These are phyloP conservation scores for Dolichoris vasculosae DNA, from an alignment of 1,140 invertebrate species.

Conservation along the genomic window DNA sequence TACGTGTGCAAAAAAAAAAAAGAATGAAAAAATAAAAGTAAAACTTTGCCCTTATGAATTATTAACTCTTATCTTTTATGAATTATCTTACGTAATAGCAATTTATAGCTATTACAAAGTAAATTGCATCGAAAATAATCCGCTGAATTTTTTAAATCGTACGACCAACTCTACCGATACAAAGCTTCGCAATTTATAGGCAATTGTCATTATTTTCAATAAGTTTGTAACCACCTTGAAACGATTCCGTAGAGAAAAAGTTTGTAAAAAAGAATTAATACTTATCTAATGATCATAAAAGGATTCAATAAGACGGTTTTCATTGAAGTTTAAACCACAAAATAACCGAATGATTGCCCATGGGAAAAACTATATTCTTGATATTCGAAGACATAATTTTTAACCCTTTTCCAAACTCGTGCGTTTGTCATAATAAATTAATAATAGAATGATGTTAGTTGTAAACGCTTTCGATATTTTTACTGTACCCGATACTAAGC, in stretches of 20 bases:
- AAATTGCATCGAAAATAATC: background rate
- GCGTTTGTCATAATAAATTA: constrained; percentile 10
- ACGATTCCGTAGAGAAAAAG: background rate
- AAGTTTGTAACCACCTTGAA: background rate
- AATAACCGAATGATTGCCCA: background rate
- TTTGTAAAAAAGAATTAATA: background rate
- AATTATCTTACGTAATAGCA: background rate
- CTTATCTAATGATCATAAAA: background rate
- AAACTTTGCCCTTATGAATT: background rate
- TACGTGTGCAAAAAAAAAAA: background rate
- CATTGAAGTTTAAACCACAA: constrained; percentile 40
- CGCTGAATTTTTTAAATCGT: background rate
- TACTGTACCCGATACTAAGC: background rate
- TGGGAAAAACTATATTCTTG: background rate
- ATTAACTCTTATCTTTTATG: background rate
- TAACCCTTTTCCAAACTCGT: background rate
- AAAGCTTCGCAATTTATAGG: background rate
- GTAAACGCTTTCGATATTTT: background rate
- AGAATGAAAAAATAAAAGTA: background rate
- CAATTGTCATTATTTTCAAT: background rate
- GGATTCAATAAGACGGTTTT: background rate
- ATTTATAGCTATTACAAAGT: background rate
- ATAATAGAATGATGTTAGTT: background rate
- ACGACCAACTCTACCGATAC: background rate
- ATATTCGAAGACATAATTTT: background rate